Base-by-base conservation (phyloP, 2,888 invertebrate genomes). In the Atrina japonica region DNA sequence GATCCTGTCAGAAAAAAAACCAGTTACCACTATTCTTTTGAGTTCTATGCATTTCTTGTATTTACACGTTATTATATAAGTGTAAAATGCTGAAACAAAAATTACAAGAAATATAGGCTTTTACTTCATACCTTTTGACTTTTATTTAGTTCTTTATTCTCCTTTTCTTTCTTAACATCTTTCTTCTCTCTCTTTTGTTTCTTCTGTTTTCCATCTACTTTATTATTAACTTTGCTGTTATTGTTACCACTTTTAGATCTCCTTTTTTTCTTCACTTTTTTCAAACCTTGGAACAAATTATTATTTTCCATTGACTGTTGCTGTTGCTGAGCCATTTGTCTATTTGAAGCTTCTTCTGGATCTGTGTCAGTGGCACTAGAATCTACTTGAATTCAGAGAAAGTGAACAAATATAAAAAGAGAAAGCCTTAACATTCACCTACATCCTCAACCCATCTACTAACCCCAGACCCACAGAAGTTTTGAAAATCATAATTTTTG, bases 281-380 rank as follows among this genome's bases (percentile, higher is more conserved):
- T 81, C 52, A 43, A 29, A 43, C 59, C 29, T 23, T 27, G 18
- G 14, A 55, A 43, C 70, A 69, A 65, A 67, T 73, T 74, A 29
- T 61, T 67, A 27, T 49, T 61, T 30, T 43, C 60, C 43, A 53
- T 53, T 7, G 47, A 52, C 0, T 60, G 53, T 27, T 78, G 74
- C 5, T 50, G 60, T 0, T 63, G 58, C 25, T 79, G 75, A 7
- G 80, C 76, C 67, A 70, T 67, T 53, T 86, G 74, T 52, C 84
- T 77, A 73, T 86, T 85, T 49, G 81, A 80, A 56, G 86, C 86
- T 68, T 90, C 90, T 74, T 89, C 88, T 47, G 87, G 87, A 73
- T 89, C 90, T 45, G 90, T 90, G 66, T 90, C 90, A 56, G 90
- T 90, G 41, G 88, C 87, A 80, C 90, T 90, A 6, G 90, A 86